Conservation (phyloP, 2,888 invertebrate genomes). For the Eledone cirrhosa region DNA sequence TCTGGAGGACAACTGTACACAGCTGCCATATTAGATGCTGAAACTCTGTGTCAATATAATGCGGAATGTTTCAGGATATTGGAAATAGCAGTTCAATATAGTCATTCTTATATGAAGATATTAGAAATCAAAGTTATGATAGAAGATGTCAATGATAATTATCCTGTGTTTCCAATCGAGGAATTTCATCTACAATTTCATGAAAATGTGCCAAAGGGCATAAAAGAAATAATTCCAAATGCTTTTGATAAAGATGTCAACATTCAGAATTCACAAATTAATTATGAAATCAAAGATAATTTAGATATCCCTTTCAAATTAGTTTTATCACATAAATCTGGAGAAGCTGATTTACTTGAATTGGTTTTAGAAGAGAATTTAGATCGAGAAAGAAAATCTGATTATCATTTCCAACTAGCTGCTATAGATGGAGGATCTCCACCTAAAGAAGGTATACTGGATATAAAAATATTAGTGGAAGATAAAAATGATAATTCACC, state of each 20-base stretch:
- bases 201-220: too few relatives aligned
- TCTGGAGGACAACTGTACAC: too few relatives aligned
- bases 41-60: too few relatives aligned
- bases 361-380: conserved; percentile 42
- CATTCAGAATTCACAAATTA: conserved; percentile 35
- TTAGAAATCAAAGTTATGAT: too few relatives aligned
- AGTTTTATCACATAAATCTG: conserved; percentile 40
- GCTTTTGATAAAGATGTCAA: conserved; percentile 42
- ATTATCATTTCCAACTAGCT: conserved; percentile 42
- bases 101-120: too few relatives aligned
- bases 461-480: conserved; percentile 39
- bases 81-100: too few relatives aligned
- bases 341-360: conserved; percentile 44
- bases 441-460: conserved; percentile 38
- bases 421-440: conserved; percentile 47
- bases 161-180: too few relatives aligned
- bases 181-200: too few relatives aligned
- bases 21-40: too few relatives aligned
- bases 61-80: too few relatives aligned
- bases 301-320: conserved; percentile 42
- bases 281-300: conserved; percentile 39
- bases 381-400: conserved; percentile 44
- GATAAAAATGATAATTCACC: conserved; percentile 49
- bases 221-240: too few relatives aligned
- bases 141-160: too few relatives aligned